Conservation (phyloP, 2,888 invertebrate species). For the Girardia tigrina region DNA sequence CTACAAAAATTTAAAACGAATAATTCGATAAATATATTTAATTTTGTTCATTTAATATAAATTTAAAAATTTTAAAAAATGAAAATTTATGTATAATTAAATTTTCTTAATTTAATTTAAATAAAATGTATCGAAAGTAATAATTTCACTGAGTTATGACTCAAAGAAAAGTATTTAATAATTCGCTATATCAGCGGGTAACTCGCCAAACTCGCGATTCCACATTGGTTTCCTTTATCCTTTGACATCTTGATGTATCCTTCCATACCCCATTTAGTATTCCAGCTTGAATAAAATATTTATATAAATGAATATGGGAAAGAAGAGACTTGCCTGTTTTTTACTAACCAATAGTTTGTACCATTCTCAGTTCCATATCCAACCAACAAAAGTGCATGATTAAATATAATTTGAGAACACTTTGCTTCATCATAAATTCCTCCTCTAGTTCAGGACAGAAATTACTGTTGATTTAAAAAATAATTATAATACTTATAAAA, state of each 20-base stretch:
- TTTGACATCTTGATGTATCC: neutral
- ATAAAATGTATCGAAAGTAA: too few species aligned
- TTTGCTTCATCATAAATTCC: neutral
- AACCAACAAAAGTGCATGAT: neutral
- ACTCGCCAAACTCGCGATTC: neutral
- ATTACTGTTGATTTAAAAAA: neutral
- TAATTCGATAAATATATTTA: too few species aligned
- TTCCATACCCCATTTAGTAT: neutral
- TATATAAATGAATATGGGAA: neutral
- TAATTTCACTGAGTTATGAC: too few species aligned
- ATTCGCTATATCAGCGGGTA: neutral
- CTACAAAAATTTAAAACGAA: too few species aligned
- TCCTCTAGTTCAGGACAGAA: neutral
- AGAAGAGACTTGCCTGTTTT: neutral
- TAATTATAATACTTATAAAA: neutral
- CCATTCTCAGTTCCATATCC: neutral
- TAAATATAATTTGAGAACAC: neutral
- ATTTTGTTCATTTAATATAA: too few species aligned
- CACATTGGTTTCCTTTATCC: neutral
- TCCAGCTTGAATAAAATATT: neutral
- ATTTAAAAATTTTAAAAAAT: too few species aligned
- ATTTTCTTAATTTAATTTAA: too few species aligned
- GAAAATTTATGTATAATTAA: too few species aligned
- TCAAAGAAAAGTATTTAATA: too few species aligned
- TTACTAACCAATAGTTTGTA: neutral